Evolutionary conservation across 37 sponge, comb jelly and placozoan genomes (phyloP).

Genomic region (Aplysina aerophoba): DNA sequence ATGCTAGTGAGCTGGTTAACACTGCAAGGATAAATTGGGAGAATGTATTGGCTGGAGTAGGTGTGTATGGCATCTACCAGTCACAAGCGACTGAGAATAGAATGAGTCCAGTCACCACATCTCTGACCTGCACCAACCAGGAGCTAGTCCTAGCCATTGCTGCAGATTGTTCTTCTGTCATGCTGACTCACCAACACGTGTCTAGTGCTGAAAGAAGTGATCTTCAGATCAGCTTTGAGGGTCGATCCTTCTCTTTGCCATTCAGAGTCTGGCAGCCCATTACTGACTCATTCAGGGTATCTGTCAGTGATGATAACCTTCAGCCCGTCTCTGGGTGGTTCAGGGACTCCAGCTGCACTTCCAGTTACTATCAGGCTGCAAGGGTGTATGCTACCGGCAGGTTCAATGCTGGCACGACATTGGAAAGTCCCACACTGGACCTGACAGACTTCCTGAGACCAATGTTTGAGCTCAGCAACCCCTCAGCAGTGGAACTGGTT

Average conservation of each 20-base stretch:
- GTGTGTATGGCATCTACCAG: slow-evolving; percentile 45
- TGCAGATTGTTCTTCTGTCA: not conserved
- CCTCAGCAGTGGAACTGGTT: not conserved
- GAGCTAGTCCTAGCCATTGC: not conserved
- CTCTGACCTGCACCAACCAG: slow-evolving; percentile 3
- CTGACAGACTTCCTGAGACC: not conserved
- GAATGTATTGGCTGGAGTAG: not conserved
- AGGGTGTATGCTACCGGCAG: not conserved
- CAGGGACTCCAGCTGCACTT: slow-evolving; percentile 1
- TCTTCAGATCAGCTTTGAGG: not conserved
- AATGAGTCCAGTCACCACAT: not conserved
- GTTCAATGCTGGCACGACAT: slow-evolving; percentile 21
- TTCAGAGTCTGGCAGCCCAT: slow-evolving; percentile 55
- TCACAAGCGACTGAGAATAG: not conserved
- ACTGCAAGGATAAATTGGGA: slow-evolving; percentile 15
- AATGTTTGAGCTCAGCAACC: not conserved
- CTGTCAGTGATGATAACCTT: slow-evolving; percentile 13
- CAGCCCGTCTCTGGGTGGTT: not conserved
- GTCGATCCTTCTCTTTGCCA: slow-evolving; percentile 39
- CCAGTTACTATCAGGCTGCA: slow-evolving; percentile 3
- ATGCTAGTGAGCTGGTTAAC: slow-evolving; percentile 52
- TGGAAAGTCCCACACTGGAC: slow-evolving; percentile 17
- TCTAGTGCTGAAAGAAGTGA: not conserved
- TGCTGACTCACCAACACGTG: not conserved
- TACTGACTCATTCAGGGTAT: slow-evolving; percentile 4